phyloP scores from a whole-genome alignment of 2,797 vertebrate species.

The Esox lucius region DNA sequence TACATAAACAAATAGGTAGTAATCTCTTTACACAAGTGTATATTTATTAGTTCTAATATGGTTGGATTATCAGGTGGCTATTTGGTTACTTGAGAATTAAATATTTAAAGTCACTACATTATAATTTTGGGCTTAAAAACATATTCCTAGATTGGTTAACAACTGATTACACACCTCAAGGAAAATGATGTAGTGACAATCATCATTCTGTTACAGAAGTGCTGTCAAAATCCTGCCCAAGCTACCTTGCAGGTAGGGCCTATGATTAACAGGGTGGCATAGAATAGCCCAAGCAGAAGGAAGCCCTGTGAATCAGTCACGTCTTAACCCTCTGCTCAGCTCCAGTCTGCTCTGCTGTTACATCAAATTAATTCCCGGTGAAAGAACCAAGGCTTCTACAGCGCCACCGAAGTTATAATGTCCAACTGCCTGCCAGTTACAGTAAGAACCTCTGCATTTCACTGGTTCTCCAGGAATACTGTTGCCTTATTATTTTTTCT shows the following conservation, averaged over 20 bases:
- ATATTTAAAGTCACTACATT: too few species aligned
- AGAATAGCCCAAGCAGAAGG: slow-evolving; percentile 3
- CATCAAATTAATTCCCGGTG: slow-evolving; percentile 14
- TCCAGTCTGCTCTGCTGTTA: slow-evolving; percentile 6
- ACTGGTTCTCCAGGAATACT: slow-evolving; percentile 2
- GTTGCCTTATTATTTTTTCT: not conserved
- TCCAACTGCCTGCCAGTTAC: slow-evolving; percentile 16
- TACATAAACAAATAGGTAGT: too few species aligned
- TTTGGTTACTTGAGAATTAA: too few species aligned
- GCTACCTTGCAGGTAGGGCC: not conserved
- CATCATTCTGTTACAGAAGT: not conserved
- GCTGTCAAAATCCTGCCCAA: not conserved
- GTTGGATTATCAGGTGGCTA: too few species aligned
- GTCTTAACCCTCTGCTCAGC: slow-evolving; percentile 14
- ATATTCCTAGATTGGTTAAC: not conserved
- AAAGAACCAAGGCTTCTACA: slow-evolving; percentile 6
- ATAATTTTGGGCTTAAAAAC: too few species aligned
- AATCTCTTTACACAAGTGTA: too few species aligned
- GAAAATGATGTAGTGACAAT: not conserved
- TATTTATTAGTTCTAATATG: too few species aligned
- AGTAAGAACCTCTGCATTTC: slow-evolving; percentile 21
- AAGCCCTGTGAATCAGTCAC: slow-evolving; percentile 22
- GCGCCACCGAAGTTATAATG: slow-evolving; percentile 11
- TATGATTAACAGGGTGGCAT: slow-evolving; percentile 1
- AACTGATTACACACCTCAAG: not conserved